Evolutionary conservation across 2,888 invertebrate species (phyloP).

Genomic region (Eupithecia tripunctaria): DNA sequence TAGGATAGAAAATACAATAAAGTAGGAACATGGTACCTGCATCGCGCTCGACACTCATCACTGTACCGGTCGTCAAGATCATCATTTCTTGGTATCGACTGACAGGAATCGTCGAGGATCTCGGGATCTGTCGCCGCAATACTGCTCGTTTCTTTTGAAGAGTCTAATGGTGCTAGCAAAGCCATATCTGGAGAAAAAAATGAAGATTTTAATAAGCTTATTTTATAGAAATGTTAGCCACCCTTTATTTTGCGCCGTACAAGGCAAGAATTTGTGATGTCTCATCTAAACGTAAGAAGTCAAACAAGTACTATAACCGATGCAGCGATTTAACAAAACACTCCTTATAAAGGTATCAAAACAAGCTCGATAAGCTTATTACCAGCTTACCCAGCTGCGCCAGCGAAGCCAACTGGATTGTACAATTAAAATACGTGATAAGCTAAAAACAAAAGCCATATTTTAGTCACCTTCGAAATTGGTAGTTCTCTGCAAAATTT

Average conservation of each 20-base stretch:
- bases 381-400: no score
- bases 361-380: no score
- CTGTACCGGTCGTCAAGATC: neutral
- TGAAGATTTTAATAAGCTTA: constrained; percentile 45
- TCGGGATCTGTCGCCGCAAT: constrained; percentile 49
- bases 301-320: neutral
- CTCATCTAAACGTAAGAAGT: neutral
- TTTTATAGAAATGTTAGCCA: neutral
- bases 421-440: neutral
- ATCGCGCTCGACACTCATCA: neutral
- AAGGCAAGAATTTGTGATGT: neutral
- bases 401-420: neutral
- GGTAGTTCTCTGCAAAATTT: constrained; percentile 69
- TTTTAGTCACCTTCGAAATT: constrained; percentile 60
- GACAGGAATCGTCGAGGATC: constrained; percentile 51
- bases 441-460: neutral
- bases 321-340: neutral
- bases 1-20: no score
- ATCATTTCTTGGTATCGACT: constrained; percentile 47
- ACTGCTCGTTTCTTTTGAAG: constrained; percentile 47
- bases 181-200: constrained; percentile 39
- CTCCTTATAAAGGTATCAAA: neutral
- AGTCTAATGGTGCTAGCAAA: constrained; percentile 40
- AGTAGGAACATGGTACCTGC: neutral
- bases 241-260: neutral